Percentiles rank a stretch among this genome's conserved stretches.
These are phyloP conservation scores for Amphiprion percula DNA, from an alignment of 2,113 vertebrate genomes.

Conservation along the genomic window DNA sequence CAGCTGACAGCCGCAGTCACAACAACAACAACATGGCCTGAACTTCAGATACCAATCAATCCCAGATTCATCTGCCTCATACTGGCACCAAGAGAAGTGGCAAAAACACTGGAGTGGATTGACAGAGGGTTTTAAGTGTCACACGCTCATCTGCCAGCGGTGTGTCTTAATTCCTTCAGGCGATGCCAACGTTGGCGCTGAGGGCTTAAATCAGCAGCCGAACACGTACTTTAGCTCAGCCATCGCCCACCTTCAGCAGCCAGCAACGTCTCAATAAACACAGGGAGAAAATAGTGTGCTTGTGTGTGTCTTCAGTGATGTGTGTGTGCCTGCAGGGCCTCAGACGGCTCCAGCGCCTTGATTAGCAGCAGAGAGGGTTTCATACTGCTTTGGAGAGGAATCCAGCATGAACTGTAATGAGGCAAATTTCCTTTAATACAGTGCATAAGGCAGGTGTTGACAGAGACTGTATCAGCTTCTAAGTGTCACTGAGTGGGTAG, in stretches of 20 bases:
- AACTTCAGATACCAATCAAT: constrained; percentile 33
- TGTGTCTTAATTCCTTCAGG: constrained; percentile 24
- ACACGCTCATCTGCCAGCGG: constrained; percentile 15
- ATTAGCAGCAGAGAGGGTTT: constrained; percentile 35
- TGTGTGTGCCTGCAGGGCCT: constrained; percentile 17
- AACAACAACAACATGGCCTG: background rate
- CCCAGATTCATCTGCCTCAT: constrained; percentile 15
- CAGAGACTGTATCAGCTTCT: constrained; percentile 34
- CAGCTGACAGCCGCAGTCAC: constrained; percentile 31
- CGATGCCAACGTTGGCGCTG: background rate
- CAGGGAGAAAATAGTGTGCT: background rate
- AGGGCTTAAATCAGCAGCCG: constrained; percentile 25
- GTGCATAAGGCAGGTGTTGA: constrained; percentile 49
- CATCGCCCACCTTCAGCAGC: constrained; percentile 1
- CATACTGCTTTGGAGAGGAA: constrained; percentile 43
- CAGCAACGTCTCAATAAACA: constrained; percentile 36
- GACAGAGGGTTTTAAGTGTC: constrained; percentile 44
- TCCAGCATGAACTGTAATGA: constrained; percentile 40
- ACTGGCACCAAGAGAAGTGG: constrained; percentile 11
- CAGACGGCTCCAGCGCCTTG: constrained; percentile 6
- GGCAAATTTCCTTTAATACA: constrained; percentile 50
- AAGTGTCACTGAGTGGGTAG: constrained; percentile 31
- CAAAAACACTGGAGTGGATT: constrained; percentile 27
- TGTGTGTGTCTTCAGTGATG: constrained; percentile 17
- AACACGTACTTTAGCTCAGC: constrained; percentile 22